A percentile compares a stretch with the other conserved stretches of the same genome.
phyloP scores from a whole-genome alignment of 2,113 vertebrate genomes.

The Otolemur garnettii region DNA sequence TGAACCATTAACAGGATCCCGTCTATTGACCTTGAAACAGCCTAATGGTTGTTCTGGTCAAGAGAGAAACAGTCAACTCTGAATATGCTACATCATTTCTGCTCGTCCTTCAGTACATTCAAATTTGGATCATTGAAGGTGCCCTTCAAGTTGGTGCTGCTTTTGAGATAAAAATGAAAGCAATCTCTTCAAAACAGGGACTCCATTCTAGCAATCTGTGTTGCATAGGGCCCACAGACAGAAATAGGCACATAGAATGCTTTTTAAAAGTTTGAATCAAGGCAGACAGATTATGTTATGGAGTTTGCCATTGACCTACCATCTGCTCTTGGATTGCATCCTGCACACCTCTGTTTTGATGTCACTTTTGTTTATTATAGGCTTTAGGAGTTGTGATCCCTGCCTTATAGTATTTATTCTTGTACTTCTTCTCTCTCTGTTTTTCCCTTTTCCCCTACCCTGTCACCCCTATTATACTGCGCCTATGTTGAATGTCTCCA shows the following conservation, averaged over 20 bases:
- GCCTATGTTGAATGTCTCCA: neutral
- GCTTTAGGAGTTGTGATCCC: neutral
- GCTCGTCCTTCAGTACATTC: neutral
- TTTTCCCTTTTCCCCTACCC: neutral
- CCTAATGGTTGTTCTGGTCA: neutral
- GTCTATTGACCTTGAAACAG: neutral
- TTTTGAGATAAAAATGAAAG: slow-evolving; percentile 60
- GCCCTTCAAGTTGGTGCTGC: neutral
- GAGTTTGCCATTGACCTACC: neutral
- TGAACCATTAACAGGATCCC: neutral
- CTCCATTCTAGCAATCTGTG: neutral
- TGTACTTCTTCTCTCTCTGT: neutral
- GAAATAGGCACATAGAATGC: neutral
- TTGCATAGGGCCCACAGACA: neutral
- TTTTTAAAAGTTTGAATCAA: neutral
- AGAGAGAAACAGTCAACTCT: neutral
- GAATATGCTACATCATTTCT: neutral
- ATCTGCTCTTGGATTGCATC: neutral
- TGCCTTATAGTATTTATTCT: neutral
- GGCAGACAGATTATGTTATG: neutral
- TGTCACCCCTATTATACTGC: neutral
- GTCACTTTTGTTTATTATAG: neutral
- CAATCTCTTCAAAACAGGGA: neutral
- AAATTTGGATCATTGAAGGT: neutral
- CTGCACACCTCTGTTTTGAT: neutral